Evolutionary conservation across 2,888 invertebrate genomes (phyloP).

Genomic region (Clostera curtula): DNA sequence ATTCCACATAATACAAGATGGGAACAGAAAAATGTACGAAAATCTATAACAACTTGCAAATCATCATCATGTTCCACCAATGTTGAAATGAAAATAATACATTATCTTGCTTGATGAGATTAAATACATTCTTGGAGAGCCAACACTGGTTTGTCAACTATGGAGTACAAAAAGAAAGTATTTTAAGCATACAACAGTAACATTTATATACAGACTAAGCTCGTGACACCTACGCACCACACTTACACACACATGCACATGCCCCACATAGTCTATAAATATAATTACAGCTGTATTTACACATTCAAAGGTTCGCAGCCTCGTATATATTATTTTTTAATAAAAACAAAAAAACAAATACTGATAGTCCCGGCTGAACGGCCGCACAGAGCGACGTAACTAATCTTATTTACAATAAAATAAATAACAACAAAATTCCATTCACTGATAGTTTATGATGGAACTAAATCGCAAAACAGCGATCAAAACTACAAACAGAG

Average conservation of each 20-base stretch:
- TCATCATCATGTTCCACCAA: conserved; percentile 13
- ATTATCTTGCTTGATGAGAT: not conserved
- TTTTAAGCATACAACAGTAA: conserved; percentile 53
- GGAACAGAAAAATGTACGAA: conserved; percentile 15
- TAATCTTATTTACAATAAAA: conserved; percentile 27
- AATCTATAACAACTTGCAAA: conserved; percentile 12
- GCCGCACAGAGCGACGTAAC: conserved; percentile 9
- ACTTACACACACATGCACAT: conserved; percentile 37
- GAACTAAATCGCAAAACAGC: conserved; percentile 2
- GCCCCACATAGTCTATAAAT: conserved; percentile 22
- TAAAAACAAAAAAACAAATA: conserved; percentile 30
- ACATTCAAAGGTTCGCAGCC: conserved; percentile 26
- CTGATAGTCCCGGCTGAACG: conserved; percentile 26
- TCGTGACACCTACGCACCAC: conserved; percentile 45
- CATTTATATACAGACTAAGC: conserved; percentile 63
- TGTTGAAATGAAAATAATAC: conserved; percentile 2
- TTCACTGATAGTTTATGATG: conserved; percentile 5
- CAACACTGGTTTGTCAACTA: conserved; percentile 23
- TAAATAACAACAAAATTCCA: conserved; percentile 25
- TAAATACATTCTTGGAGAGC: conserved; percentile 4
- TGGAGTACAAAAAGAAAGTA: conserved; percentile 37
- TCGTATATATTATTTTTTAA: conserved; percentile 28
- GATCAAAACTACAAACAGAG: conserved; percentile 18
- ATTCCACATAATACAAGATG: conserved; percentile 34
- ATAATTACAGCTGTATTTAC: conserved; percentile 37